A percentile compares a stretch with the other conserved stretches of the same genome.
Conservation (phyloP, 92 coral and sea anemone genomes). For the Metridium senile region DNA sequence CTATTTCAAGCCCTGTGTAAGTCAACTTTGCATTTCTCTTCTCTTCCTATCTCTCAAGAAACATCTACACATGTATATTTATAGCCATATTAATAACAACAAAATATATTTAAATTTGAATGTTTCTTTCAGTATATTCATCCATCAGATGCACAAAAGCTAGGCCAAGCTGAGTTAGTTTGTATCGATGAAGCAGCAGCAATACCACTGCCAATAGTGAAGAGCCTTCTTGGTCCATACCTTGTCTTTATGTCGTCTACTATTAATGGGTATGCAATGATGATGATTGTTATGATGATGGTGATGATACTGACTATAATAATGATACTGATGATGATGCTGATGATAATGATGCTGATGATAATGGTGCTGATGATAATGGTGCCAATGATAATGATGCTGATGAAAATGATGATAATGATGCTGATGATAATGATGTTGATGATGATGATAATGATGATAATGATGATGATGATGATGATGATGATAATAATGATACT, state of each 20-base stretch:
- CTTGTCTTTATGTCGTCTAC: slow-evolving; percentile 95
- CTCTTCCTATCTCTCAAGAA: no score
- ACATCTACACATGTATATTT: no score
- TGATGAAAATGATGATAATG: background rate
- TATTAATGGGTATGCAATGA: slow-evolving; percentile 77
- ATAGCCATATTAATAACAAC: no score
- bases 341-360: background rate
- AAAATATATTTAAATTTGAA: no score
- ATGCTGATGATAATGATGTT: background rate
- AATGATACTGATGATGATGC: background rate
- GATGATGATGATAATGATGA: background rate
- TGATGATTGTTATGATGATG: background rate
- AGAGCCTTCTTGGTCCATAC: slow-evolving; percentile 91
- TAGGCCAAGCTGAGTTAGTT: slow-evolving; percentile 96
- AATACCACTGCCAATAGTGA: slow-evolving; percentile 94
- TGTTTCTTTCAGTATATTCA: slow-evolving; percentile 93
- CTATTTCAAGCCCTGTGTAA: no score
- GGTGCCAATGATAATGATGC: background rate
- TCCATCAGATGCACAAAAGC: slow-evolving; percentile 97
- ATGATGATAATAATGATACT: no score
- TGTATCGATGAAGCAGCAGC: slow-evolving; percentile 99
- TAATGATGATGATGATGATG: no score
- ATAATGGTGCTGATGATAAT: background rate
- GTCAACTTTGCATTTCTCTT: no score
- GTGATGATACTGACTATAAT: background rate